phyloP scores from a whole-genome alignment of 2,888 invertebrate genomes.

The Brachyptera putata region DNA sequence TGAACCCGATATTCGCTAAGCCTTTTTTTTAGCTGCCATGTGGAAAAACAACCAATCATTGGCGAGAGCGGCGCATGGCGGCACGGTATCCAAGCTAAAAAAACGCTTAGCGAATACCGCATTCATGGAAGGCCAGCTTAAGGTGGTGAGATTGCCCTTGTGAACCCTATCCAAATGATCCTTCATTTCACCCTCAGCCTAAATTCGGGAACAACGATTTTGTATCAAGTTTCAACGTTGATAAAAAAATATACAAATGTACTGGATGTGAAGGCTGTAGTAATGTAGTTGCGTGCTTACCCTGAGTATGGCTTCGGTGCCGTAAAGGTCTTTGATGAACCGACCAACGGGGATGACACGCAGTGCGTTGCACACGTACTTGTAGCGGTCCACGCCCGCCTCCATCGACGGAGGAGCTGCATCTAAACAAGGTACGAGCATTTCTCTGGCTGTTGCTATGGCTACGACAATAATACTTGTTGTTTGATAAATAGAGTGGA shows the following conservation, averaged over 20 bases:
- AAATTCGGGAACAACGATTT: neutral
- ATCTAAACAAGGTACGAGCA: constrained; percentile 29
- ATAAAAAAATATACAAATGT: no score
- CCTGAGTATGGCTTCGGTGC: constrained; percentile 41
- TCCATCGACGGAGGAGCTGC: constrained; percentile 39
- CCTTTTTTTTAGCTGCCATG: no score
- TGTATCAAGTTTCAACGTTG: neutral
- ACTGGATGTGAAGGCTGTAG: no score
- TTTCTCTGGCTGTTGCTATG: neutral
- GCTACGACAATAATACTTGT: neutral
- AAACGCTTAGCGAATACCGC: no score
- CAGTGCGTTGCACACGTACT: constrained; percentile 42
- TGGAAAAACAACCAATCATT: no score
- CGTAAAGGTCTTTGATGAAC: constrained; percentile 40
- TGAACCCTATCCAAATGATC: no score
- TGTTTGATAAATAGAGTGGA: neutral
- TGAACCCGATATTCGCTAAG: no score
- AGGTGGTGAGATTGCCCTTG: no score
- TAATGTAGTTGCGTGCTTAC: constrained; percentile 35
- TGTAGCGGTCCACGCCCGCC: constrained; percentile 42
- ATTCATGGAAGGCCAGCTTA: no score
- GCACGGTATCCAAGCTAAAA: no score
- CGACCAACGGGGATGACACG: constrained; percentile 42
- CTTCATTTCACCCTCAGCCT: no score
- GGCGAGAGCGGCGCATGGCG: no score